Conservation (phyloP, 2,888 invertebrate genomes). For the Agrotis puta region DNA sequence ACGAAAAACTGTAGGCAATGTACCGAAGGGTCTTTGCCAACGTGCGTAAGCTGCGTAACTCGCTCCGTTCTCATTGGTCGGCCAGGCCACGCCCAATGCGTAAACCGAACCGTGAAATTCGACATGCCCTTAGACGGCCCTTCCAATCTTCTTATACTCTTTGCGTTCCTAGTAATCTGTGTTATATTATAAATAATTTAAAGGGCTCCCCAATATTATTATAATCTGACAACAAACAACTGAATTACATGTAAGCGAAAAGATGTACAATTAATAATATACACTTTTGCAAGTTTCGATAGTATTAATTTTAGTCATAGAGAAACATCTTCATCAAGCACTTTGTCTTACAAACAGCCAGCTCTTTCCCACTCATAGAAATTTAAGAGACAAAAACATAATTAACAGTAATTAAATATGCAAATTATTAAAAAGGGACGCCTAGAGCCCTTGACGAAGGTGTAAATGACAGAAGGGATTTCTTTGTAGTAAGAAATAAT, state of each 20-base stretch:
- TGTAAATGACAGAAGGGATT: conserved; percentile 87
- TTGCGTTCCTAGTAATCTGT: conserved; percentile 87
- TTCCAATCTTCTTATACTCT: conserved; percentile 82
- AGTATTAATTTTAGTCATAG: not conserved
- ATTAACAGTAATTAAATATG: conserved; percentile 82
- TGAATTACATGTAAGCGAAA: conserved; percentile 57
- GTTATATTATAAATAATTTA: conserved; percentile 92
- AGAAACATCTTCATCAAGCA: not conserved
- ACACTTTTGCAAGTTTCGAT: conserved; percentile 5
- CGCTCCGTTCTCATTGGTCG: conserved; percentile 81
- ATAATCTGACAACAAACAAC: conserved; percentile 75
- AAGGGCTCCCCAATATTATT: conserved; percentile 85
- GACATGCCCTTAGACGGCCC: conserved; percentile 86
- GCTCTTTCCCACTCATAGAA: conserved; percentile 16
- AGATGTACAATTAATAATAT: conserved; percentile 25
- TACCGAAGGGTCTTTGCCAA: conserved; percentile 70
- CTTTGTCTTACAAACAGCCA: conserved; percentile 3
- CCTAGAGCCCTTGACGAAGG: conserved; percentile 72
- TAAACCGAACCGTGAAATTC: conserved; percentile 86
- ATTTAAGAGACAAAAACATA: conserved; percentile 44
- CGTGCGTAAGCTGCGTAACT: conserved; percentile 86
- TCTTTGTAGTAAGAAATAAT: conserved; percentile 88
- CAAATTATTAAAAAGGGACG: conserved; percentile 69
- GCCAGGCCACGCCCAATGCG: conserved; percentile 88
- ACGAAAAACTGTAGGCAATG: conserved; percentile 59